Conservation (phyloP, 1,140 invertebrate species). For the Trichoplusia ni region DNA sequence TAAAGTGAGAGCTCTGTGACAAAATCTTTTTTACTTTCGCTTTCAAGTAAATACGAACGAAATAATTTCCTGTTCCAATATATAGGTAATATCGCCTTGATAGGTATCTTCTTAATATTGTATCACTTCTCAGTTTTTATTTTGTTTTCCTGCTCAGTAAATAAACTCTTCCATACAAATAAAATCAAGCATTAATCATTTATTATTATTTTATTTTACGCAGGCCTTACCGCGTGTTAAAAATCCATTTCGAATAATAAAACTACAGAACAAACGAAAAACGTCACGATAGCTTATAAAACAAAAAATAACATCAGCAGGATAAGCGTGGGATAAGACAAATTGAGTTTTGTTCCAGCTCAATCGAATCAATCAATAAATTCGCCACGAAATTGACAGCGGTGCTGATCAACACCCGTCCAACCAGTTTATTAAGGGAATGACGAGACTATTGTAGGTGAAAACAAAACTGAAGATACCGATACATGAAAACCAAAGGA, state of each 20-base stretch:
- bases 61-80: too few relatives aligned
- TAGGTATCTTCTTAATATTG: too few relatives aligned
- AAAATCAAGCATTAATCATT: too few relatives aligned
- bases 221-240: background rate
- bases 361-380: slow-evolving; percentile 41
- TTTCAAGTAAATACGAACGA: too few relatives aligned
- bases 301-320: slow-evolving; percentile 18
- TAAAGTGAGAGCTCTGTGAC: background rate
- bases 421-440: too few relatives aligned
- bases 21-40: background rate
- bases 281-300: slow-evolving; percentile 11
- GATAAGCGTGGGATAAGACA: slow-evolving; percentile 37
- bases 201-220: too few relatives aligned
- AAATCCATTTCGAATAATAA: background rate
- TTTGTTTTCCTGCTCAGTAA: too few relatives aligned
- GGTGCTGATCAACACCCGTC: slow-evolving; percentile 9
- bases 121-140: too few relatives aligned
- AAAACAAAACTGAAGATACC: background rate
- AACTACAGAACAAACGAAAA: slow-evolving; percentile 33
- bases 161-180: too few relatives aligned
- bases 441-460: background rate
- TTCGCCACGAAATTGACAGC: slow-evolving; percentile 31
- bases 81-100: too few relatives aligned
- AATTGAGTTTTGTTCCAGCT: slow-evolving; percentile 37
- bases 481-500: too few relatives aligned